phyloP scores from a whole-genome alignment of 2,113 vertebrate genomes.

The Sphaerodactylus townsendi region DNA sequence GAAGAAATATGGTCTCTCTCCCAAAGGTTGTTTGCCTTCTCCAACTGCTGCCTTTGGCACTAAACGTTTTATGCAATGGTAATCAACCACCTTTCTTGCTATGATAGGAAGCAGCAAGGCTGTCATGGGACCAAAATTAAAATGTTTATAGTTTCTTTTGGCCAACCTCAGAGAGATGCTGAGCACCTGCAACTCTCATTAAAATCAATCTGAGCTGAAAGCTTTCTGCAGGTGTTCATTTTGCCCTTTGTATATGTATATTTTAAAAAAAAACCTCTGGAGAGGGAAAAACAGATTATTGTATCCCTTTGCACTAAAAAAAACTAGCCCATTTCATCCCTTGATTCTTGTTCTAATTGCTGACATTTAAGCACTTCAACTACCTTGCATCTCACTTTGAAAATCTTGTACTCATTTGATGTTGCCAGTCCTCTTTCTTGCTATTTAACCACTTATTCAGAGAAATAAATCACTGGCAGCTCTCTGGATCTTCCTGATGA shows the following conservation, averaged over 20 bases:
- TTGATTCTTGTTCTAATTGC: conserved; percentile 35
- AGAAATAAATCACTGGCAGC: conserved; percentile 39
- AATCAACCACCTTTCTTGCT: conserved; percentile 50
- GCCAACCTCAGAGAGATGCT: background rate
- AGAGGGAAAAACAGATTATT: conserved; percentile 34
- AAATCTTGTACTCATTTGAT: conserved; percentile 27
- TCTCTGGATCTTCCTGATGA: conserved; percentile 38
- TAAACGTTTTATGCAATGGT: conserved; percentile 46
- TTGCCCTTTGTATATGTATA: background rate
- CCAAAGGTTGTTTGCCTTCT: conserved; percentile 15
- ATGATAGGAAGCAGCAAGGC: conserved; percentile 35
- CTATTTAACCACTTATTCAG: conserved; percentile 34
- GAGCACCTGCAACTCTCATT: background rate
- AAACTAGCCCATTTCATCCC: conserved; percentile 22
- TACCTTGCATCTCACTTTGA: background rate
- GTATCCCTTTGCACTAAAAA: conserved; percentile 29
- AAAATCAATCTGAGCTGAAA: background rate
- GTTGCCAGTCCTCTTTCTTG: conserved; percentile 6
- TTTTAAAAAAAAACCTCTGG: conserved; percentile 38
- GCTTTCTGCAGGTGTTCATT: background rate
- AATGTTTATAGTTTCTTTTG: conserved; percentile 48
- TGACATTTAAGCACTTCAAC: conserved; percentile 39
- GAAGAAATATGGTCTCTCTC: background rate
- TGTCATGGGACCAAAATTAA: conserved; percentile 36
- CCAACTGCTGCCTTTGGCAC: conserved; percentile 33